A percentile compares a stretch with the other conserved stretches of the same genome.
Conservation (phyloP, 2,888 invertebrate genomes). For the Callinectes sapidus region DNA sequence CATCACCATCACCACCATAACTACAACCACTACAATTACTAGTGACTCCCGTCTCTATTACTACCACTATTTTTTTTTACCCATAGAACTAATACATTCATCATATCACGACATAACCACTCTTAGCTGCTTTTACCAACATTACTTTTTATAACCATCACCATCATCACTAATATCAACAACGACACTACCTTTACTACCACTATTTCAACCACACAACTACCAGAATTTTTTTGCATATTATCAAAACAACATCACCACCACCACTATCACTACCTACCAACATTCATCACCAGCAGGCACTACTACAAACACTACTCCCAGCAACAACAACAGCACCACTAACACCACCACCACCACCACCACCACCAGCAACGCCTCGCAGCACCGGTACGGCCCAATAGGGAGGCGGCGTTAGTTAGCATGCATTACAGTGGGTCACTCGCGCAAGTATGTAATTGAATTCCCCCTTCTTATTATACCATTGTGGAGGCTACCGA, state of each 20-base stretch:
- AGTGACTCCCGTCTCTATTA: neutral
- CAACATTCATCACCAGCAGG: neutral
- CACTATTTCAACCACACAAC: neutral
- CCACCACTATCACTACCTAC: neutral
- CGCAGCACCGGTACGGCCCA: constrained; percentile 47
- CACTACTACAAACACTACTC: neutral
- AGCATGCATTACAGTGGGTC: constrained; percentile 68
- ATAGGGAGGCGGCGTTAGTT: constrained; percentile 62
- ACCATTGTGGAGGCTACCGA: constrained; percentile 59
- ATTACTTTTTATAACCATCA: neutral
- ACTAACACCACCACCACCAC: constrained; percentile 8
- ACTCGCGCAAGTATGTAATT: constrained; percentile 67
- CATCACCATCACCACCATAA: neutral
- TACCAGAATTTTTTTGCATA: neutral
- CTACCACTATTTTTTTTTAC: constrained; percentile 4
- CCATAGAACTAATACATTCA: neutral
- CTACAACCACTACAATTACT: constrained; percentile 16
- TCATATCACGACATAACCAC: neutral
- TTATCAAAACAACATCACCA: neutral
- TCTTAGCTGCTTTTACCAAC: neutral
- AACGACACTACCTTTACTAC: neutral
- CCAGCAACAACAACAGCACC: neutral
- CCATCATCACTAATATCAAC: constrained; percentile 1
- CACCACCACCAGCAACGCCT: neutral
- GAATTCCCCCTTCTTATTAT: constrained; percentile 68